phyloP scores from a whole-genome alignment of 2,888 invertebrate species.

The Dryococelus australis region DNA sequence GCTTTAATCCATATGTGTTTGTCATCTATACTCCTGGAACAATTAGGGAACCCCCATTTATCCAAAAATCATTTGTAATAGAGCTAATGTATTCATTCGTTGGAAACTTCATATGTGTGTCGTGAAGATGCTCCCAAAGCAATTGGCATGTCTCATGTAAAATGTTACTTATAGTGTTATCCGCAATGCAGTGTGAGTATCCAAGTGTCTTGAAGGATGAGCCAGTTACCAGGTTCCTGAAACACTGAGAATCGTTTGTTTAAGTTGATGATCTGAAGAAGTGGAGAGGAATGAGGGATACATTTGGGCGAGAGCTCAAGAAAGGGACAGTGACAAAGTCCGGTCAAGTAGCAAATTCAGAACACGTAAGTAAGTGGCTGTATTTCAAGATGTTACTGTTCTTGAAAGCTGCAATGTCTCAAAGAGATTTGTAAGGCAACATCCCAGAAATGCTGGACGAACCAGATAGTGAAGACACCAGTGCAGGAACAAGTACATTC shows the following conservation, averaged over 20 bases:
- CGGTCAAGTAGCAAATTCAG: constrained; percentile 5
- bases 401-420: not conserved
- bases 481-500: not conserved
- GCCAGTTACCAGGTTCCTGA: constrained; percentile 19
- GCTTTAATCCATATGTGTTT: constrained; percentile 31
- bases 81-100: not conserved
- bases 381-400: constrained; percentile 7
- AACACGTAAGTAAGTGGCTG: not conserved
- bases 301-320: not conserved
- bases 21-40: not conserved
- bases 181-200: constrained; percentile 19
- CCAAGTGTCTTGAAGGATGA: constrained; percentile 25
- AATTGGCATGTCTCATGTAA: constrained; percentile 28
- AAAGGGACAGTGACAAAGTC: not conserved
- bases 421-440: constrained; percentile 21
- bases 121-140: constrained; percentile 12
- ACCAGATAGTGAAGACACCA: too few species aligned
- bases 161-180: constrained; percentile 17
- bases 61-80: constrained; percentile 27
- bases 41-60: constrained; percentile 32
- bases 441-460: not conserved
- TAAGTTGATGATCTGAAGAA: constrained; percentile 4
- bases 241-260: not conserved
- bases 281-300: constrained; percentile 27
- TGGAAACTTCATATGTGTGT: constrained; percentile 25